These are phyloP conservation scores for Ornithoptera priamus DNA, from an alignment of 2,888 invertebrate genomes.

Conservation along the genomic window DNA sequence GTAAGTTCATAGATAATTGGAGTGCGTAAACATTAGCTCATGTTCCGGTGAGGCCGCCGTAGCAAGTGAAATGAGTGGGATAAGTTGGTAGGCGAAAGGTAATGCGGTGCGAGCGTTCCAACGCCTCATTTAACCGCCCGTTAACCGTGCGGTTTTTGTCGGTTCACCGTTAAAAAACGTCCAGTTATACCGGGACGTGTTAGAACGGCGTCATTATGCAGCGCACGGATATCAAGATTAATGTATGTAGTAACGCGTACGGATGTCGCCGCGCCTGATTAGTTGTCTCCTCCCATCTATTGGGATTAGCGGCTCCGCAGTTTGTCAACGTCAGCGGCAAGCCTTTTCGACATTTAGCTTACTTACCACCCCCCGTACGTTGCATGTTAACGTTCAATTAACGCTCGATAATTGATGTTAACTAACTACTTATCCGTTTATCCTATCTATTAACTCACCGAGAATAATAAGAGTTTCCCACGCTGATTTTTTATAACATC, in stretches of 20 bases:
- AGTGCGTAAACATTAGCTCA: too few species aligned
- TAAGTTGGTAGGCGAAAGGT: too few species aligned
- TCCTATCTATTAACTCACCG: background rate
- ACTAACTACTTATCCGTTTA: background rate
- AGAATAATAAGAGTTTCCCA: background rate
- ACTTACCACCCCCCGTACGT: constrained; percentile 13
- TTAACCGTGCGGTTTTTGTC: too few species aligned
- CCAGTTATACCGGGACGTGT: too few species aligned
- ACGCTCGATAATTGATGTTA: background rate
- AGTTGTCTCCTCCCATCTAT: constrained; percentile 47
- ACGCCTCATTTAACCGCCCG: too few species aligned
- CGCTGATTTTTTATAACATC: too few species aligned
- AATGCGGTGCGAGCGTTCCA: too few species aligned
- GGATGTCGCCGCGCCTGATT: constrained; percentile 50
- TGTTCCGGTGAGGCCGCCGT: too few species aligned
- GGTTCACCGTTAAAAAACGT: too few species aligned
- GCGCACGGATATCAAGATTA: constrained; percentile 1
- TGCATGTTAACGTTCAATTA: constrained; percentile 17
- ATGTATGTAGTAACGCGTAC: constrained; percentile 15
- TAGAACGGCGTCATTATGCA: background rate
- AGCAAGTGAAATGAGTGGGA: too few species aligned
- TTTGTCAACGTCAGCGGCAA: constrained; percentile 55
- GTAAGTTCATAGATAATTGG: too few species aligned
- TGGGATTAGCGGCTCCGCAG: constrained; percentile 47
- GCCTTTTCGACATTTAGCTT: constrained; percentile 36